phyloP scores from a whole-genome alignment of 1,140 invertebrate species.

The Drosophila arizonae region DNA sequence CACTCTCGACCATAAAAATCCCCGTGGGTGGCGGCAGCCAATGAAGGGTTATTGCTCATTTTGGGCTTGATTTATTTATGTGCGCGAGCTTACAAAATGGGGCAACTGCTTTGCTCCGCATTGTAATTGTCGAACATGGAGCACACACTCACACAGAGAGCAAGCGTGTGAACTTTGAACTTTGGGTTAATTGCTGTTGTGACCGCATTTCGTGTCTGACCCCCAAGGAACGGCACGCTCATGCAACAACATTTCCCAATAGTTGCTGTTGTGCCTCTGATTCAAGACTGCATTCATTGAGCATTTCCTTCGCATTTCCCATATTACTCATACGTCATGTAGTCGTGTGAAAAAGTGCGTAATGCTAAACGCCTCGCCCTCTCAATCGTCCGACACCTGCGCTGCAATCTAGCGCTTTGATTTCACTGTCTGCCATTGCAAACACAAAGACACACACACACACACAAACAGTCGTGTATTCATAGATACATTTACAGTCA shows the following conservation, averaged over 20 bases:
- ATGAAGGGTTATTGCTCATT: constrained; percentile 25
- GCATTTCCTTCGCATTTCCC: background rate
- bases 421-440: constrained; percentile 21
- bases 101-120: constrained; percentile 53
- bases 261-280: background rate
- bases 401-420: constrained; percentile 21
- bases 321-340: constrained; percentile 35
- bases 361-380: constrained; percentile 9
- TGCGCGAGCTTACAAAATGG: constrained; percentile 50
- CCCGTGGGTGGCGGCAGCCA: constrained; percentile 8
- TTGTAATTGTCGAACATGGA: constrained; percentile 8
- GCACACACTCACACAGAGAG: constrained; percentile 12
- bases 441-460: constrained; percentile 3
- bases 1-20: constrained; percentile 33
- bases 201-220: constrained; percentile 27
- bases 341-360: background rate
- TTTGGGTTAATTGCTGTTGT: constrained; percentile 70
- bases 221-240: constrained; percentile 9
- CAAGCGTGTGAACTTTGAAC: constrained; percentile 77
- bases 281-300: constrained; percentile 6
- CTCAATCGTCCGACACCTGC: constrained; percentile 15
- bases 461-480: too few species aligned
- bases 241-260: constrained; percentile 6
- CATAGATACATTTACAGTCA: background rate
- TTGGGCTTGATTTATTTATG: constrained; percentile 62